A percentile compares a stretch with the other conserved stretches of the same genome.
Conservation (phyloP, 2,888 invertebrate species). For the Danaus chrysippus region DNA sequence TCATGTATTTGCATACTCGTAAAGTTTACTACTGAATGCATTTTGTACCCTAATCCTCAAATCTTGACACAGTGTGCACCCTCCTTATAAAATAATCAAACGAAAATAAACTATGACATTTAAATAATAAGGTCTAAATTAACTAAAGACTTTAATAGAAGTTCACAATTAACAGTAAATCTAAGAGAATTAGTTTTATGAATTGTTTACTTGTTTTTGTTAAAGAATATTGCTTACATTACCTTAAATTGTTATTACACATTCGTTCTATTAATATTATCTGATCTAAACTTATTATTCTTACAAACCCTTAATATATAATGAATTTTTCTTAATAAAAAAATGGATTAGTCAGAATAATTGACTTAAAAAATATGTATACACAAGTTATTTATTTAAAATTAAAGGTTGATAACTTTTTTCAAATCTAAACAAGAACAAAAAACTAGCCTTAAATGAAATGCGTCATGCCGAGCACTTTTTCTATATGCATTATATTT, state of each 20-base stretch:
- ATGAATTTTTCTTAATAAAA: constrained; percentile 2
- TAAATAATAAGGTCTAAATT: constrained; percentile 19
- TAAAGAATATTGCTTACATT: constrained; percentile 18
- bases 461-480: not conserved
- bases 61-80: constrained; percentile 50
- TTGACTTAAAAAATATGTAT: too few species aligned
- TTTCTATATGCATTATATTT: constrained; percentile 1
- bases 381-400: too few species aligned
- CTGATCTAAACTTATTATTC: too few species aligned
- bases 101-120: constrained; percentile 8
- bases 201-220: constrained; percentile 32
- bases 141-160: constrained; percentile 28
- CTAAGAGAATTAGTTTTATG: constrained; percentile 38
- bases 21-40: constrained; percentile 73
- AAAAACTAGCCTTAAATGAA: not conserved
- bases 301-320: constrained; percentile 9
- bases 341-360: too few species aligned
- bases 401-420: too few species aligned
- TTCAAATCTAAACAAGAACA: too few species aligned
- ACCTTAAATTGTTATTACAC: too few species aligned
- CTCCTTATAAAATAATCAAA: constrained; percentile 13
- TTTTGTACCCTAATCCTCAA: constrained; percentile 64
- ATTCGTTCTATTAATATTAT: too few species aligned
- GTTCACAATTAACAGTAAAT: constrained; percentile 44
- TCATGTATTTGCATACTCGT: constrained; percentile 73